phyloP scores from a whole-genome alignment of 2,888 invertebrate species.

The Augiades crinisus region DNA sequence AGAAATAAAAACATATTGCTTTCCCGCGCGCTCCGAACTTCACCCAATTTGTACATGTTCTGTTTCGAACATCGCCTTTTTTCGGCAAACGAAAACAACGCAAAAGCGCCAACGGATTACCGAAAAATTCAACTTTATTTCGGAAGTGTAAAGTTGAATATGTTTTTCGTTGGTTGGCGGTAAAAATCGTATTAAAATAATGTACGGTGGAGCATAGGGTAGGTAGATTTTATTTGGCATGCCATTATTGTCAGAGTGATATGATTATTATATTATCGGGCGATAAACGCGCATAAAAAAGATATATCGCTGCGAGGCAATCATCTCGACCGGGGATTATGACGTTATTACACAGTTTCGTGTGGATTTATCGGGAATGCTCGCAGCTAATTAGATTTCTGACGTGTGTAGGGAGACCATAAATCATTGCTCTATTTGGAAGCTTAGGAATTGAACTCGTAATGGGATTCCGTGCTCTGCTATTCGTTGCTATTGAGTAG shows the following conservation, averaged over 20 bases:
- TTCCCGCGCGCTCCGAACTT: slow-evolving; percentile 76
- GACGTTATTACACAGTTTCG: slow-evolving; percentile 66
- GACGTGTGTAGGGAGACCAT: slow-evolving; percentile 42
- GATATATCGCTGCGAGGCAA: slow-evolving; percentile 70
- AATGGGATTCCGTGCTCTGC: slow-evolving; percentile 27
- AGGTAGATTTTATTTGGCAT: slow-evolving; percentile 78
- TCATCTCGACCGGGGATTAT: slow-evolving; percentile 67
- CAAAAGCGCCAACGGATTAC: slow-evolving; percentile 32
- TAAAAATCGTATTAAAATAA: slow-evolving; percentile 43
- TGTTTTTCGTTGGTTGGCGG: slow-evolving; percentile 24
- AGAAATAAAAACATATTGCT: slow-evolving; percentile 80
- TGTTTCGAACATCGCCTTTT: slow-evolving; percentile 63
- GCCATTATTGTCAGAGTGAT: slow-evolving; percentile 77
- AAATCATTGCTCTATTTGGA: slow-evolving; percentile 39
- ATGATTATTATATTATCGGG: slow-evolving; percentile 79
- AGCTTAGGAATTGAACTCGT: slow-evolving; percentile 34
- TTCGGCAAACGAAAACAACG: slow-evolving; percentile 44
- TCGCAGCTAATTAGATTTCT: slow-evolving; percentile 53
- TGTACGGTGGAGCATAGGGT: slow-evolving; percentile 59
- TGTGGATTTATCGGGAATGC: slow-evolving; percentile 70
- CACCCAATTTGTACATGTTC: slow-evolving; percentile 76
- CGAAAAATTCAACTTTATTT: slow-evolving; percentile 28
- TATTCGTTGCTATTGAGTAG: slow-evolving; percentile 18
- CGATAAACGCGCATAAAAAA: slow-evolving; percentile 77
- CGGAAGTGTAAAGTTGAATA: slow-evolving; percentile 17